Evolutionary conservation across 2,888 invertebrate genomes (phyloP), one percentile per base, ranked within the genome.

Genomic region (Scaptodrosophila latifasciaeformis): DNA sequence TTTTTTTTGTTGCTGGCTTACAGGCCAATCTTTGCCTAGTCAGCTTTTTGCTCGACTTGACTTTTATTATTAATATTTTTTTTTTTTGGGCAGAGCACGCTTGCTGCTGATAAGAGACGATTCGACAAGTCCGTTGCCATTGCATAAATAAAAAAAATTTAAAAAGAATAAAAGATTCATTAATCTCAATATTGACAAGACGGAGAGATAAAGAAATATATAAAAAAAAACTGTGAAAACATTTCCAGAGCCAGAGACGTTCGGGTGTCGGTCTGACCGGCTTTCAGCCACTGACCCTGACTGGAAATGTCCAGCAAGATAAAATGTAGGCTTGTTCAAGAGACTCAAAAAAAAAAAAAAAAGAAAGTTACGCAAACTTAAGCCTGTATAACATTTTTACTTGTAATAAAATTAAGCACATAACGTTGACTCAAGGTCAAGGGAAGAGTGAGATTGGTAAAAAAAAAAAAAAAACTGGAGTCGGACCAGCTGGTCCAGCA

Each of bases 301-400:
- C 61, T 43, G 58, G 52, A 5, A 27, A 9, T 27, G 5, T 5
- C 27, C 5, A 9, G 5, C 27, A 27, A 27, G 27, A 6, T 9
- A 9, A 27, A 27, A n/a, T n/a, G n/a, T n/a, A n/a, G n/a, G n/a
- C n/a, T 5, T 27, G 27, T 9, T 7, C 4, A 9, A 30, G 54
- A 59, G 37, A 55, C 51, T 46, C 43, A 35, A 44, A 44, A 30
- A 30, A 50, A 51, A 45, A 45, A 18, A 15, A 29, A 34, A 75
- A 66, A 80, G 75, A 76, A 76, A 76, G 75, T 76, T 76, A 59
- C 75, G 75, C 66, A 76, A 80, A 56, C 27, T 6, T 27, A 46
- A 37, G 24, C 47, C 13, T 34, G 37, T 18, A 40, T 19, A 65
- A 49, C 21, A 46, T 45, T n/a, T 45, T n/a, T 46, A 37, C 6